Evolutionary conservation across 2,797 vertebrate genomes (phyloP), one percentile per base, ranked within the genome.

Genomic region (Sitta carolinensis): DNA sequence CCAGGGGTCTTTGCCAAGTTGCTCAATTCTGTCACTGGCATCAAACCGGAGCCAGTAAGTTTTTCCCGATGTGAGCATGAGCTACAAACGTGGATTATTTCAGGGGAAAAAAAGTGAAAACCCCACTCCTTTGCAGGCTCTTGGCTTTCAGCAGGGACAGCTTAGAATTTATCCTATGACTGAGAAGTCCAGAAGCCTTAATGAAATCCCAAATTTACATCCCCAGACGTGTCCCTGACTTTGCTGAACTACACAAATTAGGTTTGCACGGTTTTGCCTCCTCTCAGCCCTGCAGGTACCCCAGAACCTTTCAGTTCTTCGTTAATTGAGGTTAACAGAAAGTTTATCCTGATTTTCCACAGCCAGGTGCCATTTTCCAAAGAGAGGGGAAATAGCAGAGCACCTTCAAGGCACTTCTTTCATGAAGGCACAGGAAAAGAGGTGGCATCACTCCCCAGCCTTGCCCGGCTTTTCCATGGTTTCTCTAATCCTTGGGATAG

Each of bases 11-110:
- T 68, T 84, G 89, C 84, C 86, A 92, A 88, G 47, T 77, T 96
- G 89, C 84, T 95, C 92, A 87, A 45, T 63, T 34, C 45, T 9
- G 9, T 75, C 76, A 58, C 83, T 92, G 92, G 92, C 90, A 89
- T 80, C 68, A 13, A 23, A 74, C 17, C 7, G 50, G n/a, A 86
- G 66, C 16, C 32, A 11, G 82, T 5, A 50, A 77, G 15, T 78
- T 88, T 83, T 85, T 67, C 59, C 38, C 1, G 0, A 30, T 38
- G 61, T n/a, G 61, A 90, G 23, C 55, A 32, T 17, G 64, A 69
- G 36, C 27, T 36, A 30, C 59, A 66, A 83, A 47, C 47, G 50
- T 20, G 40, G 40, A 14, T 86, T 29, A 23, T 50, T 93, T 79
- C 29, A 59, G 32, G 29, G 18, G 3, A 5, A 5, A 47, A 58